These are phyloP conservation scores for Dione juno DNA, from an alignment of 2,888 invertebrate genomes.

Conservation along the genomic window DNA sequence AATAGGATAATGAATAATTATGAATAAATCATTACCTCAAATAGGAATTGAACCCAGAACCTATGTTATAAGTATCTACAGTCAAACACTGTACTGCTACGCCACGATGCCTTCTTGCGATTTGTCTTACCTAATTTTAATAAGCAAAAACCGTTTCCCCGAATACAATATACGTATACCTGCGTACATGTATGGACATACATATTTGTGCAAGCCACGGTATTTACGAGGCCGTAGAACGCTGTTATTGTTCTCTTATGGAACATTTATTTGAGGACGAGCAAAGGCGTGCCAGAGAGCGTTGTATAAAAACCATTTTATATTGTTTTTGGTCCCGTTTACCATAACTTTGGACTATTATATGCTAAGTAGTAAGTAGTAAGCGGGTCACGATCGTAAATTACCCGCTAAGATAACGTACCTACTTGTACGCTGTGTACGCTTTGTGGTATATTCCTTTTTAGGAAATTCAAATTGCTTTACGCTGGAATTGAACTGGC, in stretches of 20 bases:
- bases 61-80: no score
- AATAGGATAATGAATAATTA: no score
- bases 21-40: no score
- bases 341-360: slow-evolving; percentile 25
- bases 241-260: slow-evolving; percentile 23
- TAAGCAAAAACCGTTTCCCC: no score
- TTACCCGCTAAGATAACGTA: slow-evolving; percentile 6
- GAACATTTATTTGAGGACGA: slow-evolving; percentile 15
- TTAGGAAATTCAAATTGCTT: not conserved
- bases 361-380: slow-evolving; percentile 27
- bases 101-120: not conserved
- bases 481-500: not conserved
- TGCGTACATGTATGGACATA: no score
- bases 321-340: slow-evolving; percentile 21
- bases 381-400: slow-evolving; percentile 23
- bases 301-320: slow-evolving; percentile 19
- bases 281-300: slow-evolving; percentile 24
- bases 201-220: slow-evolving; percentile 12
- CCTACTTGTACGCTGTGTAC: not conserved
- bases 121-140: not conserved
- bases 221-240: slow-evolving; percentile 8
- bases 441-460: slow-evolving; percentile 13
- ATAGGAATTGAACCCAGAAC: not conserved
- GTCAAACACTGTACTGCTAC: no score
- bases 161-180: no score